Evolutionary conservation across 2,113 vertebrate genomes (phyloP).

Genomic region (Sinocyclocheilus grahami): DNA sequence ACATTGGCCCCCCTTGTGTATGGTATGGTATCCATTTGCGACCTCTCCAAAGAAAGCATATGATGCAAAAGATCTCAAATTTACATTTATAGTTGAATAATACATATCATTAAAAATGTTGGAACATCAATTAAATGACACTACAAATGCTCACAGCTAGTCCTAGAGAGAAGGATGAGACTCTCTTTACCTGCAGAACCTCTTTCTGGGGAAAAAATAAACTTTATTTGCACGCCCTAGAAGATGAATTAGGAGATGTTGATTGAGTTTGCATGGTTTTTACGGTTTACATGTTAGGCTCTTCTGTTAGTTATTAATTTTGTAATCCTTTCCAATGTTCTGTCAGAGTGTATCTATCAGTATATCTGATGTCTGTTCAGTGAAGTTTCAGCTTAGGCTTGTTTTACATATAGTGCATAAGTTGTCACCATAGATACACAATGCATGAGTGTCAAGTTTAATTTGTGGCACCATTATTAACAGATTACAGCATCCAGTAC

Average conservation of each 20-base stretch:
- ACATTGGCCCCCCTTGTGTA: background rate
- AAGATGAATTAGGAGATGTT: too few relatives aligned
- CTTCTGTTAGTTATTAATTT: background rate
- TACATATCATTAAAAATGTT: background rate
- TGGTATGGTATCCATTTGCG: background rate
- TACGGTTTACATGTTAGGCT: background rate
- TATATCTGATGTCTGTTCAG: background rate
- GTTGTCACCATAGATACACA: background rate
- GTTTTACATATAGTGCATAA: background rate
- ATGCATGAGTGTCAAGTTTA: background rate
- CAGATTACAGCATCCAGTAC: background rate
- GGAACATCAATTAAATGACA: background rate
- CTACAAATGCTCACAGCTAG: background rate
- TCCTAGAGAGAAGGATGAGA: background rate
- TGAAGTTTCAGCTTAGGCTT: background rate
- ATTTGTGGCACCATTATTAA: background rate
- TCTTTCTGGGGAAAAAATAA: background rate
- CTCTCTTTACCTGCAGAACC: background rate
- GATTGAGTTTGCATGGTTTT: too few relatives aligned
- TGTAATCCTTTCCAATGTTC: background rate
- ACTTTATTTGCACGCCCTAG: too few relatives aligned
- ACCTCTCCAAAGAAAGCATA: background rate
- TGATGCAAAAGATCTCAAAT: background rate
- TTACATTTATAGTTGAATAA: background rate
- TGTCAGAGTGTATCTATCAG: background rate